phyloP scores from a whole-genome alignment of 1,140 invertebrate genomes.

The Drosophila pachea region DNA sequence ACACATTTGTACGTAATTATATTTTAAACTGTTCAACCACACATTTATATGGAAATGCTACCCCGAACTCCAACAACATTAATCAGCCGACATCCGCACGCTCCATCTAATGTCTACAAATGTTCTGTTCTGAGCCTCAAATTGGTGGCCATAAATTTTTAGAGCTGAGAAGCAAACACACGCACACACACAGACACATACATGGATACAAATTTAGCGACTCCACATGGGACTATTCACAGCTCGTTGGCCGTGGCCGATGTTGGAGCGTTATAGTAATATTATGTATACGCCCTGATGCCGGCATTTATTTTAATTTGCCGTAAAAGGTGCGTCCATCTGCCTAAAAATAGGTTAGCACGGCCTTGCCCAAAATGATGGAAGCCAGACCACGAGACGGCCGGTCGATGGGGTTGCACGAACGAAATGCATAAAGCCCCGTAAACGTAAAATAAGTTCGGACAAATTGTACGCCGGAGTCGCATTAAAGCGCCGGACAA shows the following conservation, averaged over 20 bases:
- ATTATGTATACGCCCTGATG: slow-evolving; percentile 60
- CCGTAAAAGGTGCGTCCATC: slow-evolving; percentile 34
- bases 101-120: slow-evolving; percentile 7
- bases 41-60: neutral
- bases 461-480: slow-evolving; percentile 49
- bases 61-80: neutral
- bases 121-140: slow-evolving; percentile 18
- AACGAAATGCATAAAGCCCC: slow-evolving; percentile 65
- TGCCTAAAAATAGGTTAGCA: slow-evolving; percentile 60
- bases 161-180: slow-evolving; percentile 17
- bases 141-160: slow-evolving; percentile 54
- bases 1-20: no score
- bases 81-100: slow-evolving; percentile 7
- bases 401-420: slow-evolving; percentile 27
- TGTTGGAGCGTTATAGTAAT: slow-evolving; percentile 35
- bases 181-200: slow-evolving; percentile 2
- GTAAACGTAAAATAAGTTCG: slow-evolving; percentile 9
- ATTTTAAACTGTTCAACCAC: no score
- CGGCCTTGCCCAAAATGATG: slow-evolving; percentile 62
- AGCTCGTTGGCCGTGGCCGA: slow-evolving; percentile 51
- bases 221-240: slow-evolving; percentile 43
- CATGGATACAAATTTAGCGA: slow-evolving; percentile 61
- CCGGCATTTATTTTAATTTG: slow-evolving; percentile 66
- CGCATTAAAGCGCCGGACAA: slow-evolving; percentile 61
- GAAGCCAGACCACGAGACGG: slow-evolving; percentile 4